phyloP scores from a whole-genome alignment of 2,113 vertebrate genomes.

The Proteles cristata region DNA sequence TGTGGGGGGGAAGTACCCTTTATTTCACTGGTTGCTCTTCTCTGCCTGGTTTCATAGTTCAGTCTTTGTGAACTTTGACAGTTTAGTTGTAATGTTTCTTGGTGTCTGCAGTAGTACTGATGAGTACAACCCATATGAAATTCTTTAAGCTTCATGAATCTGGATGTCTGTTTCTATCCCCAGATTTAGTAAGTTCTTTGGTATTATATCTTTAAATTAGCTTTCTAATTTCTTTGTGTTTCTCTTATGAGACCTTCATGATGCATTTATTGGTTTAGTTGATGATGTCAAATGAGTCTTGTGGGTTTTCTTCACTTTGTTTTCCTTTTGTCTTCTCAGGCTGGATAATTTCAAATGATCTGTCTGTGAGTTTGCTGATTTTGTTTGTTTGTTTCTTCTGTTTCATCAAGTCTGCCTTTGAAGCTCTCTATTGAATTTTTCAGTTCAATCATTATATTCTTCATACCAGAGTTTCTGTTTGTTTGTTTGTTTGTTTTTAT shows the following conservation, averaged over 20 bases:
- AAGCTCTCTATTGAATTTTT: not conserved
- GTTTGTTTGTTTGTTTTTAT: not conserved
- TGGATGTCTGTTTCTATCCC: not conserved
- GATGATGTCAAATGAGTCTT: not conserved
- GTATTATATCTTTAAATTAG: not conserved
- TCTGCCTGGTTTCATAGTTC: not conserved
- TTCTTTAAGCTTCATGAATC: not conserved
- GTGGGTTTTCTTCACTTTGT: not conserved
- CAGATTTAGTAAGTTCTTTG: not conserved
- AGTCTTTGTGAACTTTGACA: not conserved
- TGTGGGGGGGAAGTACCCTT: not conserved
- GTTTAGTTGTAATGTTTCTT: not conserved
- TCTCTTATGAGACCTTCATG: not conserved
- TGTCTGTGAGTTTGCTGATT: not conserved
- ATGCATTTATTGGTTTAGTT: not conserved
- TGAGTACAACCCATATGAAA: not conserved
- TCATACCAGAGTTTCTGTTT: not conserved
- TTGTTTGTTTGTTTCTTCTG: not conserved
- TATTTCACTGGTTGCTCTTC: not conserved
- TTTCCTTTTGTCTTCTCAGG: not conserved
- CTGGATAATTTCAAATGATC: not conserved
- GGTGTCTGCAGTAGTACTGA: not conserved
- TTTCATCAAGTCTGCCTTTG: not conserved
- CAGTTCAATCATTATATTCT: not conserved
- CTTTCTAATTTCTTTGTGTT: not conserved